These are phyloP conservation scores for Macrophya annulata DNA, from an alignment of 2,888 invertebrate species.

Conservation along the genomic window DNA sequence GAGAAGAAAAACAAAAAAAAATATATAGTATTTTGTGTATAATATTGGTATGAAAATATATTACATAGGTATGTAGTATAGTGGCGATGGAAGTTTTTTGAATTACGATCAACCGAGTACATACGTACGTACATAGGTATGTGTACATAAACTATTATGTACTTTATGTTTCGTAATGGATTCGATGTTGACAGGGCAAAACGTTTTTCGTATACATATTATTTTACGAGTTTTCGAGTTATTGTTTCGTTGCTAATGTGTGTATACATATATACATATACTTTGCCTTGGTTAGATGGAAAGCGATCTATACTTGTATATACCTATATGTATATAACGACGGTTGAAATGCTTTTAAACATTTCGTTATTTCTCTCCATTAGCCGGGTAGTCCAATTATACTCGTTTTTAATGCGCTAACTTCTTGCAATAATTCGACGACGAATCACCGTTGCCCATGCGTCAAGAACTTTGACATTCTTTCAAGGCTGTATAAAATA, in stretches of 20 bases:
- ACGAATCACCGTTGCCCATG: not conserved
- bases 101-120: not conserved
- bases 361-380: conserved; percentile 42
- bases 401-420: conserved; percentile 43
- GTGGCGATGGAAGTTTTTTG: conserved; percentile 13
- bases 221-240: conserved; percentile 21
- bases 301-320: not conserved
- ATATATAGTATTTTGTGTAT: not conserved
- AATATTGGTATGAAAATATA: conserved; percentile 1
- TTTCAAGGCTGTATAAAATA: not conserved
- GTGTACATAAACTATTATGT: not conserved
- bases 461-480: conserved; percentile 32
- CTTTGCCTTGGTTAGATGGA: conserved; percentile 24
- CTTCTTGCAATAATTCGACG: conserved; percentile 21
- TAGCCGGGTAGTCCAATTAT: conserved; percentile 17
- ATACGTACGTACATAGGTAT: not conserved
- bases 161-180: conserved; percentile 16
- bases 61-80: not conserved
- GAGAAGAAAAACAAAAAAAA: not conserved
- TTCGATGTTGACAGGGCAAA: conserved; percentile 30
- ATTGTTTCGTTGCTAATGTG: conserved; percentile 28
- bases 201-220: not conserved
- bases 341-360: conserved; percentile 22
- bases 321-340: not conserved
- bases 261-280: conserved; percentile 2